Evolutionary conservation across 2,888 invertebrate species (phyloP).

Genomic region (Micoletzkya japonica): DNA sequence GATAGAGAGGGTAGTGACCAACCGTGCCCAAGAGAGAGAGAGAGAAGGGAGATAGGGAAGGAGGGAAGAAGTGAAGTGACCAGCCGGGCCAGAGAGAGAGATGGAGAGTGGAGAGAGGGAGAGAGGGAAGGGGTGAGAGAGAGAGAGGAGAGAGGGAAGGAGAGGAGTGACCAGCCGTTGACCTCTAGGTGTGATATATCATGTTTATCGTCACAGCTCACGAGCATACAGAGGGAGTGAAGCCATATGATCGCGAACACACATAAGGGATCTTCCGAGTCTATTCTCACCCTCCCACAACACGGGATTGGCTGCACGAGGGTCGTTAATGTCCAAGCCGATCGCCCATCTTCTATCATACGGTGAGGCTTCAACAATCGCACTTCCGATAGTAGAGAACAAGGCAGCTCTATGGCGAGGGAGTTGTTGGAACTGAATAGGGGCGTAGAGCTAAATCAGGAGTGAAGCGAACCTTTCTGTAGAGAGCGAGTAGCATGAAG

Average conservation of each 20-base stretch:
- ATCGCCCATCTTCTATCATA: neutral
- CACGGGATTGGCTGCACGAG: neutral
- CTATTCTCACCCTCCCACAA: neutral
- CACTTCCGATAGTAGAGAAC: no score
- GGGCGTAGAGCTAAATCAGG: no score
- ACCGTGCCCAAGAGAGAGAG: neutral
- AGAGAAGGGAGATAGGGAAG: neutral
- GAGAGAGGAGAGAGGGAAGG: neutral
- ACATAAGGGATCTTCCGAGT: neutral
- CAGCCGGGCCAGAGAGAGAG: neutral
- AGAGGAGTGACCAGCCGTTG: neutral
- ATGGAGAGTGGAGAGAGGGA: neutral
- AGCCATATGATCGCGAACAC: neutral
- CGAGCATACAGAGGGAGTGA: neutral
- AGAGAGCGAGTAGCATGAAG: no score
- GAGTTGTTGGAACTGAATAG: no score
- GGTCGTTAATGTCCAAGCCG: neutral
- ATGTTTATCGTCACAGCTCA: no score
- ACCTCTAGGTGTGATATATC: no score
- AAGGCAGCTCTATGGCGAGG: no score
- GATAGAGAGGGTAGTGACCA: neutral
- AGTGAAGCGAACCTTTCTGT: no score
- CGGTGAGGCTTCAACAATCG: no score
- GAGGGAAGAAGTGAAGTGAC: neutral
- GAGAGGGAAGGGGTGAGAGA: conserved; percentile 3